Percentiles rank a stretch among this genome's conserved stretches.
Evolutionary conservation across 2,888 invertebrate species (phyloP).

Genomic region (Pemphredon lugubris): DNA sequence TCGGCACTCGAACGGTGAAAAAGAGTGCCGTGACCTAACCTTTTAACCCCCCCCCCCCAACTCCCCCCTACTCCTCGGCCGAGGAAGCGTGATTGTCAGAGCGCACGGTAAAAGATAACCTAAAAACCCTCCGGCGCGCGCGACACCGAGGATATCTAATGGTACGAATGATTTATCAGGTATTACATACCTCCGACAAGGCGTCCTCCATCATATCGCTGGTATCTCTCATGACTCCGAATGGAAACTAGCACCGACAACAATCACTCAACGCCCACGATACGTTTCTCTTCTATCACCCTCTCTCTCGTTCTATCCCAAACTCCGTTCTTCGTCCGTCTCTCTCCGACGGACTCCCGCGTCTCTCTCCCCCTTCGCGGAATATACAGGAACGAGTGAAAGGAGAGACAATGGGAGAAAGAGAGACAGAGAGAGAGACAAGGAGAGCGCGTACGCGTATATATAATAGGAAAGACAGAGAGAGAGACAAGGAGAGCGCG

Average conservation of each 20-base stretch:
- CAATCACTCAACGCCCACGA: constrained; percentile 70
- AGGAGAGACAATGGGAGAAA: no score
- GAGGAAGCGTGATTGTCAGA: background rate
- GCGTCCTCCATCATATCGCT: constrained; percentile 77
- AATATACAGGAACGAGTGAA: no score
- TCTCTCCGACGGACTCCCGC: no score
- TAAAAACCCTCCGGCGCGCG: background rate
- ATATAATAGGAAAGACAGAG: no score
- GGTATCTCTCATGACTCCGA: constrained; percentile 73
- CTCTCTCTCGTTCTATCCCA: constrained; percentile 23
- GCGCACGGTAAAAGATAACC: background rate
- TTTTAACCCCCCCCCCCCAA: no score
- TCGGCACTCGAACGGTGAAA: background rate
- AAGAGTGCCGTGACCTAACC: constrained; percentile 1
- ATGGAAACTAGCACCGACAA: constrained; percentile 67
- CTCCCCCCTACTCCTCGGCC: no score
- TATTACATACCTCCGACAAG: constrained; percentile 74
- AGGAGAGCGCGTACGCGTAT: no score
- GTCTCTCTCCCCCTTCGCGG: no score
- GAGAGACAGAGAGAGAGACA: no score
- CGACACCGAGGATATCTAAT: background rate
- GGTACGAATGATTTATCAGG: constrained; percentile 33
- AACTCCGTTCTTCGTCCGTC: background rate
- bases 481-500: no score
- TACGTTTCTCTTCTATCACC: constrained; percentile 41